Base-by-base conservation (phyloP, 1,140 invertebrate species). In the Drosophila funebris region DNA sequence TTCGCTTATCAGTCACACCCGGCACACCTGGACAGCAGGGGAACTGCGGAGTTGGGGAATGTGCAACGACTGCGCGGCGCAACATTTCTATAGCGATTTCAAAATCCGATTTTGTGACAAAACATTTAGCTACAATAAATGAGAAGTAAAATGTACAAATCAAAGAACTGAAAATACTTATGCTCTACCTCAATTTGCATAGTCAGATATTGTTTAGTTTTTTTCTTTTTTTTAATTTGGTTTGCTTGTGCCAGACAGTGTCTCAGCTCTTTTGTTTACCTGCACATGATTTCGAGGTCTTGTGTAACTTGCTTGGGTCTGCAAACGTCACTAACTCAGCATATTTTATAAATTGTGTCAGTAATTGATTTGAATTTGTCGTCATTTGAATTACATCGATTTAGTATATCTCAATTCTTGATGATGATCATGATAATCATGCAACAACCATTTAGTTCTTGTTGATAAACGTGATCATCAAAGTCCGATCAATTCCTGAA, bases 301-400 rank as follows among this genome's bases (percentile, higher is more conserved):
- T 76, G 73, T 70, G 70, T 60, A 80, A 33, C 44, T 62, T 31
- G 27, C 61, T 52, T 22, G 3, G 43, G 63, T 41, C 14, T 20
- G 54, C 31, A 31, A n/a, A 11, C 46, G 9, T 33, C 48, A 50
- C 37, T 16, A 13, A 7, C 52, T 76, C 62, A 68, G 66, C 76
- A 43, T 43, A 46, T 73, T 85, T 67, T 39, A 46, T 50, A 14
- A 74, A 68, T 77, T 63, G 58, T 73, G 73, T 43, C 68, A 62
- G 70, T 73, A 83, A 70, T 76, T 64, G 71, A 74, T 82, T 87
- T 36, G 27, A 63, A 57, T 79, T 78, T 68, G 52, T 46, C 52
- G 37, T 57, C 11, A 36, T 46, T 48, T 18, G 3, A 29, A 33
- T 13, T 46, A 18, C 29, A 29, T 9, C 22, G 18, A 48, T n/a